phyloP scores from a whole-genome alignment of 2,888 invertebrate genomes.

The Odontocerum albicorne region DNA sequence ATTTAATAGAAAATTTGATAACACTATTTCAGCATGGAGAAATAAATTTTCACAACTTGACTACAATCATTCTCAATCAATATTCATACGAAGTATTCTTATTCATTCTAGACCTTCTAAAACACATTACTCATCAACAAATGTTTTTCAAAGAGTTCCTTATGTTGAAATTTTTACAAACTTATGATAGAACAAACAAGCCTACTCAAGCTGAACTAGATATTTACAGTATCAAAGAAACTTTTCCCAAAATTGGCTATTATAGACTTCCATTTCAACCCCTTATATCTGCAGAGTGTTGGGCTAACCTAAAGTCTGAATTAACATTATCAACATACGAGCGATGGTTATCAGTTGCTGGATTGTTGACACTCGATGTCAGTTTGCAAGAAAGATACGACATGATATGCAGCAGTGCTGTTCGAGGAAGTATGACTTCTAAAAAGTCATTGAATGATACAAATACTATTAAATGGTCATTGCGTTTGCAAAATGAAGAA shows the following conservation, averaged over 20 bases:
- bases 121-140: constrained; percentile 43
- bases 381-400: constrained; percentile 54
- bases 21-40: constrained; percentile 57
- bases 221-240: constrained; percentile 53
- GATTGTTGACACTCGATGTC: constrained; percentile 48
- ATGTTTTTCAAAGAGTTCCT: constrained; percentile 50
- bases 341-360: constrained; percentile 51
- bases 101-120: constrained; percentile 50
- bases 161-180: constrained; percentile 51
- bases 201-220: constrained; percentile 57
- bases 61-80: constrained; percentile 52
- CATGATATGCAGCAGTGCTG: constrained; percentile 57
- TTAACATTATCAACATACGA: constrained; percentile 56
- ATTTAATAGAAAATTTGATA: constrained; percentile 48
- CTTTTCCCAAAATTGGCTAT: constrained; percentile 56
- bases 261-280: constrained; percentile 55
- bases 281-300: constrained; percentile 55
- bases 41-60: constrained; percentile 49
- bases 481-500: constrained; percentile 51
- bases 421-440: constrained; percentile 55
- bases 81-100: constrained; percentile 55
- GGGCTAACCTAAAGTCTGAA: constrained; percentile 56
- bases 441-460: constrained; percentile 25
- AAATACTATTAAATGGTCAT: constrained; percentile 43
- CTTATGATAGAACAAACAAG: constrained; percentile 48